Evolutionary conservation across 2,113 vertebrate genomes (phyloP).

Genomic region (Emydura subglobosa): DNA sequence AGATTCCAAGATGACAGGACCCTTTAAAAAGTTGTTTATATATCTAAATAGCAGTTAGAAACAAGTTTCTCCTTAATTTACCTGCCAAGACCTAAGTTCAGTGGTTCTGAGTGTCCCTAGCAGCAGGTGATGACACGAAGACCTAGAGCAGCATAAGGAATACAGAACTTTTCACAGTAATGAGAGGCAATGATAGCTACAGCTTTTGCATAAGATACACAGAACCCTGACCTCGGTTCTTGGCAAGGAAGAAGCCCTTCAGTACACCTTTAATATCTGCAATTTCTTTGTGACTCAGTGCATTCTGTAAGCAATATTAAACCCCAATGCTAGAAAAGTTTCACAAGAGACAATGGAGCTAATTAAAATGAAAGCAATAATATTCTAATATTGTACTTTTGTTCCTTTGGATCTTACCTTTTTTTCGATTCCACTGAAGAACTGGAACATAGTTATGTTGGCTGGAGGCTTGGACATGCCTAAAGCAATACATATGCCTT

Average conservation of each 20-base stretch:
- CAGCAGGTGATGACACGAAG: constrained; percentile 10
- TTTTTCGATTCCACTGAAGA: constrained; percentile 99
- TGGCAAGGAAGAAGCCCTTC: constrained; percentile 42
- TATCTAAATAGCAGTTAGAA: background rate
- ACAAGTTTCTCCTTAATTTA: background rate
- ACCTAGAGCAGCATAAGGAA: constrained; percentile 8
- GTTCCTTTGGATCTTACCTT: constrained; percentile 85
- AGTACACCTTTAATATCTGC: background rate
- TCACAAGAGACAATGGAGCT: constrained; percentile 1
- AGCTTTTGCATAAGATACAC: background rate
- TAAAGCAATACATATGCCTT: constrained; percentile 95
- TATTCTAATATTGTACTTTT: constrained; percentile 28
- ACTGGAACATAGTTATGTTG: constrained; percentile 99
- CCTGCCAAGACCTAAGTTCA: constrained; percentile 3
- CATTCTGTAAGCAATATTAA: background rate
- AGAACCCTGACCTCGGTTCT: background rate
- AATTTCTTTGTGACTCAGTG: background rate
- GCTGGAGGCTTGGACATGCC: constrained; percentile 99
- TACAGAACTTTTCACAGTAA: background rate
- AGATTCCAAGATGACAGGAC: background rate
- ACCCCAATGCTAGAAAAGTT: background rate
- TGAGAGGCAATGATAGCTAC: background rate
- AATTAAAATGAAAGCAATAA: constrained; percentile 16
- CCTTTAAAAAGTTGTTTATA: background rate
- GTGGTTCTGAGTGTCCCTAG: background rate